These are phyloP conservation scores for Ophion obscuratus DNA, from an alignment of 2,888 invertebrate genomes.

Conservation along the genomic window DNA sequence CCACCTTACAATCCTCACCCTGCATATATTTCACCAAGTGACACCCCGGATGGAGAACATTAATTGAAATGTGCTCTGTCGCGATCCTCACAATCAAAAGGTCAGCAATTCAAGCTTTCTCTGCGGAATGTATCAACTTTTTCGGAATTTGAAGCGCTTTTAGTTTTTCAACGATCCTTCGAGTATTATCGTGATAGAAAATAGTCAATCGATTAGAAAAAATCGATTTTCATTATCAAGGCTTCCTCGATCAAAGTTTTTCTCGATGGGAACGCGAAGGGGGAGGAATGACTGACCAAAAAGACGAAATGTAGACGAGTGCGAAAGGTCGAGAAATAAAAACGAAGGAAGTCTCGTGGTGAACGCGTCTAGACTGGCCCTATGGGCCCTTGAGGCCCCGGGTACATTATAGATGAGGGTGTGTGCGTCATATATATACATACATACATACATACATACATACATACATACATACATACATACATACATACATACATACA, in stretches of 20 bases:
- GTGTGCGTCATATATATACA: conserved; percentile 60
- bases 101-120: neutral
- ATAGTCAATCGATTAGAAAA: neutral
- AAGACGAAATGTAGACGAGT: conserved; percentile 36
- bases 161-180: neutral
- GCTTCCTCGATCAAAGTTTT: neutral
- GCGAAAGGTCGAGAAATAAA: conserved; percentile 48
- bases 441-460: conserved; percentile 39
- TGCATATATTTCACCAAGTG: neutral
- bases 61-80: too few species aligned
- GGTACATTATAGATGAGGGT: conserved; percentile 67
- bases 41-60: too few species aligned
- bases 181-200: too few species aligned
- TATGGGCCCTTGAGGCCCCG: conserved; percentile 67
- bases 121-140: neutral
- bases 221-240: neutral
- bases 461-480: conserved; percentile 17
- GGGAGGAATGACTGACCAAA: neutral
- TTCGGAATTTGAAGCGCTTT: neutral
- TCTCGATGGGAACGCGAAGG: neutral
- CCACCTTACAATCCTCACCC: neutral
- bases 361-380: conserved; percentile 70
- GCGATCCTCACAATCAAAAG: too few species aligned
- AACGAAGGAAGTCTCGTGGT: conserved; percentile 52
- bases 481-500: conserved; percentile 49